Evolutionary conservation across 2,113 vertebrate genomes (phyloP), one percentile per base, ranked within the genome.

Genomic region (Stigmatopora argus): DNA sequence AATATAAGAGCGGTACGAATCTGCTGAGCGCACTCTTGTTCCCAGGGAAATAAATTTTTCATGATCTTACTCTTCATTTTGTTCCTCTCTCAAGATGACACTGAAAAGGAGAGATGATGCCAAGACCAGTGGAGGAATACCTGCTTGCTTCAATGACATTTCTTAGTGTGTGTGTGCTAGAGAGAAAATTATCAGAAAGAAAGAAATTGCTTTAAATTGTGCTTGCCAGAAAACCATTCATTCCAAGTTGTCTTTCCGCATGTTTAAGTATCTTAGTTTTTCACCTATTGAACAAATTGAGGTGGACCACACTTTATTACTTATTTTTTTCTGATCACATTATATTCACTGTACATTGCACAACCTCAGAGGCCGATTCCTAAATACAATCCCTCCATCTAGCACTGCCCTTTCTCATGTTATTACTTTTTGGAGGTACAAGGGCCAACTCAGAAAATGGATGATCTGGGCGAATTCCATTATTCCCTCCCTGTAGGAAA

Each of bases 401-500:
- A 1, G 5, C 15, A 26, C 21, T 59, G 55, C 60, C 48, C 26
- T 60, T 69, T 70, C 56, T 45, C 49, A 45, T 84, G 53, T 75
- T 71, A 73, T 83, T 77, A 79, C 71, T 65, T 48, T 78, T 64
- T 17, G 41, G 26, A 58, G 71, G 75, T 77, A 80, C 70, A 81
- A 56, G 75, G 85, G 74, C 87, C 84, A 82, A 35, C 65, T 66
- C 67, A 77, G 53, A 80, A 69, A 84, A 63, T 57, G 71, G 74
- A 85, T 83, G 75, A 86, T 73, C 64, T 48, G 62, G 57, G 70
- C 31, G 71, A 69, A 79, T 82, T 51, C 78, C 81, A 86, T 86
- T 82, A 89, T 56, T 34, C 65, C 74, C 55, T 18, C 73, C 68
- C 47, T 63, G 23, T 78, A 57, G 79, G 41, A 80, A 78, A 74